Percentiles rank a stretch among this genome's conserved stretches.
Conservation (phyloP, 1,140 invertebrate species). For the Odontomachus brunneus region DNA sequence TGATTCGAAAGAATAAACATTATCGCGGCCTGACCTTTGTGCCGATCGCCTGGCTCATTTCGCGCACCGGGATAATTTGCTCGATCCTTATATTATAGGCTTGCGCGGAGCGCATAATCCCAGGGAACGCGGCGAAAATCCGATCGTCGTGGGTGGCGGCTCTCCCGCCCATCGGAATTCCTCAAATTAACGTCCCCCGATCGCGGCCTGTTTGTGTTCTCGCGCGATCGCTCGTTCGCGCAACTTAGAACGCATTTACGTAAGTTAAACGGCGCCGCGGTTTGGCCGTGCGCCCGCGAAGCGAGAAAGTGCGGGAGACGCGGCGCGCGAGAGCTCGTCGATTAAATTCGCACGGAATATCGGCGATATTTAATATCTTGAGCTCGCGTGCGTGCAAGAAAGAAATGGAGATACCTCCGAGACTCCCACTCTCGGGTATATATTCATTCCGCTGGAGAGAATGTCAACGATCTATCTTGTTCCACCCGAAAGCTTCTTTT, state of each 20-base stretch:
- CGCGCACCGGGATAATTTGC: slow-evolving; percentile 41
- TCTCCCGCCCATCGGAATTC: slow-evolving; percentile 36
- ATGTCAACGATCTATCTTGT: not conserved
- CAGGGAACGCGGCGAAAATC: slow-evolving; percentile 45
- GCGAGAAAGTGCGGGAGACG: not conserved
- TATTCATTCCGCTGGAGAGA: not conserved
- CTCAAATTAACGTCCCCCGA: slow-evolving; percentile 47
- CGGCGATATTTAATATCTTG: too few relatives aligned
- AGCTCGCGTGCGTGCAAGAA: too few relatives aligned
- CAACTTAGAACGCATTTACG: slow-evolving; percentile 70
- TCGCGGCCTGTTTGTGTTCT: slow-evolving; percentile 37
- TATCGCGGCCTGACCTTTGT: slow-evolving; percentile 41
- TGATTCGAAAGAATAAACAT: slow-evolving; percentile 55
- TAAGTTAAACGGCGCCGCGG: slow-evolving; percentile 68
- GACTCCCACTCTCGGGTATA: not conserved
- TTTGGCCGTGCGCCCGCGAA: slow-evolving; percentile 54
- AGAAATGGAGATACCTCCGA: too few relatives aligned
- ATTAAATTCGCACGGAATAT: not conserved
- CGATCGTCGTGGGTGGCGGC: slow-evolving; percentile 53
- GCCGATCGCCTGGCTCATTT: slow-evolving; percentile 10
- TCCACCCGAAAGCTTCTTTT: not conserved
- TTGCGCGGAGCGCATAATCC: slow-evolving; percentile 29
- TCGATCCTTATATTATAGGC: slow-evolving; percentile 39
- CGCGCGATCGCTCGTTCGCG: slow-evolving; percentile 51
- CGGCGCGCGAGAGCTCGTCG: not conserved